phyloP scores from a whole-genome alignment of 2,888 invertebrate species.

The Pollenia angustigena region DNA sequence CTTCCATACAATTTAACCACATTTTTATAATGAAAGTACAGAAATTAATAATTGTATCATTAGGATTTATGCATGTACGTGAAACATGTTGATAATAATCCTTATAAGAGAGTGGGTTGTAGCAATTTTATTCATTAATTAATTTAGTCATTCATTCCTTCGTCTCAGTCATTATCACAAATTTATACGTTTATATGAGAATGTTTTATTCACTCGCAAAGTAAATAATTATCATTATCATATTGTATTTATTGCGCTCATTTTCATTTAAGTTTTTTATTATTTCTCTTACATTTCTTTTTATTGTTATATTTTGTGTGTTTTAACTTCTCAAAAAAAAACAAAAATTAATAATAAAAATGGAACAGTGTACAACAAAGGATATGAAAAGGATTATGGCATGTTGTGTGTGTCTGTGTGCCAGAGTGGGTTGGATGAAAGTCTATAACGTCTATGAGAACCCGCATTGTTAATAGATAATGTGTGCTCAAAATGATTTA shows the following conservation, averaged over 20 bases:
- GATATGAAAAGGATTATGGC: constrained; percentile 45
- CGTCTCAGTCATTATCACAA: constrained; percentile 79
- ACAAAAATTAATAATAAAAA: constrained; percentile 2
- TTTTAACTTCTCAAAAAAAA: constrained; percentile 17
- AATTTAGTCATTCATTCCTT: constrained; percentile 1
- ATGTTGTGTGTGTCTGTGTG: neutral
- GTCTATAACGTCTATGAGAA: constrained; percentile 6
- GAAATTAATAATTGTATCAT: constrained; percentile 75
- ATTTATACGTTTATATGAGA: constrained; percentile 83
- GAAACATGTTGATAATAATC: constrained; percentile 19
- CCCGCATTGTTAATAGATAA: constrained; percentile 71
- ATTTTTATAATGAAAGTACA: neutral
- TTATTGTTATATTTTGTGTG: constrained; percentile 24
- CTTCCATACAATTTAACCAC: neutral
- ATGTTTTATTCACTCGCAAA: constrained; percentile 81
- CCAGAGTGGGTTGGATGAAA: neutral
- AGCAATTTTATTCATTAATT: constrained; percentile 80
- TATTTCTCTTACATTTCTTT: constrained; percentile 26
- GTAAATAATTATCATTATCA: constrained; percentile 56
- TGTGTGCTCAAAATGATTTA: constrained; percentile 46
- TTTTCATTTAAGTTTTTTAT: constrained; percentile 17
- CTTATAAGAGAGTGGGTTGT: constrained; percentile 71
- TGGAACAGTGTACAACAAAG: constrained; percentile 1
- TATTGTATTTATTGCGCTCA: constrained; percentile 23
- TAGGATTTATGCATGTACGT: neutral